Evolutionary conservation across 2,888 invertebrate genomes (phyloP).

Genomic region (Nematopogon swammerdamellus): DNA sequence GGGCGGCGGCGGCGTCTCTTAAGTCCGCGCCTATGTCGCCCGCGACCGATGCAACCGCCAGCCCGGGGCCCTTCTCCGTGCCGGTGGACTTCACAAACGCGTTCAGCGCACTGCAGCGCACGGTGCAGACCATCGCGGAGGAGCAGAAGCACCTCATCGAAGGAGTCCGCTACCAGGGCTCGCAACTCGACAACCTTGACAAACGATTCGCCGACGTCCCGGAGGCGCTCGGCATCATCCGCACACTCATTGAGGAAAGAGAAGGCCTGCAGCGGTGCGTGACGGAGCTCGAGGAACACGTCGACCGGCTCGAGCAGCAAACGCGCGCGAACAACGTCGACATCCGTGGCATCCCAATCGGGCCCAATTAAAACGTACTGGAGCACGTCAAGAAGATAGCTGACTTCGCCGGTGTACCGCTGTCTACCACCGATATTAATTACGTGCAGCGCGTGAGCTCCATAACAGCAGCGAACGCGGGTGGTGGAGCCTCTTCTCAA

Average conservation of each 20-base stretch:
- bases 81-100: not conserved
- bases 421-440: not conserved
- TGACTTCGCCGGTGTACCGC: not conserved
- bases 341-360: not conserved
- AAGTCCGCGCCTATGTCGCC: not conserved
- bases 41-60: not conserved
- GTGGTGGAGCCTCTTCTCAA: not conserved
- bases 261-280: not conserved
- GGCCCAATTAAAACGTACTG: not conserved
- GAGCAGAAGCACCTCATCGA: not conserved
- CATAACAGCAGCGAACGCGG: not conserved
- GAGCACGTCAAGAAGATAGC: not conserved
- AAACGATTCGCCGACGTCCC: not conserved
- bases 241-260: not conserved
- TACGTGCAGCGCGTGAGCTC: not conserved
- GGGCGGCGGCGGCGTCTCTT: not conserved
- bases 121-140: not conserved
- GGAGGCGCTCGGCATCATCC: not conserved
- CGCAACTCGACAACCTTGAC: not conserved
- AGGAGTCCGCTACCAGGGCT: not conserved
- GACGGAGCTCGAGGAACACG: not conserved
- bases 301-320: not conserved
- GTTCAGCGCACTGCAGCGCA: not conserved
- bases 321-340: not conserved
- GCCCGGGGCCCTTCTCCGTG: not conserved